Conservation (phyloP, 1,140 invertebrate genomes). For the Trachelipus rathkii region DNA sequence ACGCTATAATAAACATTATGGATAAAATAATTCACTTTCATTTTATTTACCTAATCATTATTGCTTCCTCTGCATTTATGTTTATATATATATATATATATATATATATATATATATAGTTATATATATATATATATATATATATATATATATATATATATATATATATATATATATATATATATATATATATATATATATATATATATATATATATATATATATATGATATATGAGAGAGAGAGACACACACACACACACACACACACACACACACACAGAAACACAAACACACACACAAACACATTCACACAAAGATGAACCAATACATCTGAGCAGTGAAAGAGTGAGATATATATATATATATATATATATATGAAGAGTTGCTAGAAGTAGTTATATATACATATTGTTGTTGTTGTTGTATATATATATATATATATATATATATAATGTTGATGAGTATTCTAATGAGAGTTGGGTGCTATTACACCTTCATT, state of each 20-base stretch:
- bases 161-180: no score
- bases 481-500: no score
- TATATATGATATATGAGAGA: no score
- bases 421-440: neutral
- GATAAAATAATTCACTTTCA: neutral
- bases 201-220: neutral
- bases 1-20: neutral
- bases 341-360: no score
- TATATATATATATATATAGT: neutral
- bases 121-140: constrained; percentile 17
- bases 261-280: no score
- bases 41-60: neutral
- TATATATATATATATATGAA: no score
- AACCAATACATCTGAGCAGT: no score
- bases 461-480: no score
- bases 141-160: constrained; percentile 26
- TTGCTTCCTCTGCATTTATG: neutral
- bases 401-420: neutral
- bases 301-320: no score
- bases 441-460: neutral
- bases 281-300: no score
- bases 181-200: neutral
- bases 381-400: no score
- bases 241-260: no score
- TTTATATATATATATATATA: neutral